Percentiles rank a stretch among this genome's conserved stretches.
Evolutionary conservation across 2,888 invertebrate species (phyloP).

Genomic region (Dioctria rufipes): DNA sequence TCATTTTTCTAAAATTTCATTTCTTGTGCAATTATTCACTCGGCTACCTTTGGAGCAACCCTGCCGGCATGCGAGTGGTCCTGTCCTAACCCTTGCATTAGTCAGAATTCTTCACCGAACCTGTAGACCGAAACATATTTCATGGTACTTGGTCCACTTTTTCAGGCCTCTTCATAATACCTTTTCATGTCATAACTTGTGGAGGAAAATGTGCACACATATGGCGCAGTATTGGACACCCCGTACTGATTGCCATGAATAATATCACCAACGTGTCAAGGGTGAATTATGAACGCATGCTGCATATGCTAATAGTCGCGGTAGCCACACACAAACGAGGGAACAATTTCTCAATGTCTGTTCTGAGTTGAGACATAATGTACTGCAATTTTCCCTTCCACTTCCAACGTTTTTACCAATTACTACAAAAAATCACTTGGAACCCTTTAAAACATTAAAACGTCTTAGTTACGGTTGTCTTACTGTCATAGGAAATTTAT

Average conservation of each 20-base stretch:
- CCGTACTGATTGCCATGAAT: conserved; percentile 50
- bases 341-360: conserved; percentile 47
- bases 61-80: background rate
- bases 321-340: conserved; percentile 49
- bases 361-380: background rate
- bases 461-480: background rate
- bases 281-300: conserved; percentile 38
- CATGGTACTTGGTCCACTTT: conserved; percentile 53
- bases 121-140: conserved; percentile 51
- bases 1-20: conserved; percentile 48
- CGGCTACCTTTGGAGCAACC: conserved; percentile 30
- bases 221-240: conserved; percentile 35
- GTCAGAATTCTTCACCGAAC: conserved; percentile 31
- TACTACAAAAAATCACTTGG: background rate
- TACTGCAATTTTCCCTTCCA: background rate
- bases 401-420: background rate
- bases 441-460: conserved; percentile 3
- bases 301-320: conserved; percentile 52
- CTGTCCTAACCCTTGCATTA: conserved; percentile 30
- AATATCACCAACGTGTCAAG: conserved; percentile 50
- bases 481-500: background rate
- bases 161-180: conserved; percentile 50
- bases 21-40: conserved; percentile 53
- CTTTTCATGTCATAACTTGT: conserved; percentile 47
- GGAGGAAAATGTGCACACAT: conserved; percentile 39